Base-by-base conservation (phyloP, 2,888 invertebrate genomes). In the Leptarthrus brevirostris region DNA sequence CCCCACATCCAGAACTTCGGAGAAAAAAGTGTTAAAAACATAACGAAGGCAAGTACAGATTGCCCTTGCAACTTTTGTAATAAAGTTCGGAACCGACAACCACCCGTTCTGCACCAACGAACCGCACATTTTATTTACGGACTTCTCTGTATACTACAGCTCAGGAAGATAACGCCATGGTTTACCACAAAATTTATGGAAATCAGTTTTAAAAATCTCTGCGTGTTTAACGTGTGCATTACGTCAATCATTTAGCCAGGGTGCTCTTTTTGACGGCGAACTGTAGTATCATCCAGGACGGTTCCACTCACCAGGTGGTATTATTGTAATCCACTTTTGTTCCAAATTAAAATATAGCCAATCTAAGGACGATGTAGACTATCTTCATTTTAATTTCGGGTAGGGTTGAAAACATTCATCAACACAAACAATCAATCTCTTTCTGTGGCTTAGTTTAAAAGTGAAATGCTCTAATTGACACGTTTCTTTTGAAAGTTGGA, bases 151-250 rank as follows among this genome's bases (percentile, higher is more conserved):
- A n/a, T 30, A 64, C 64, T 64, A 16, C 14, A 14, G 47, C 2
- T 64, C 24, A 47, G 22, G 44, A 64, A 22, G 64, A 64, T 64
- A 64, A 64, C 44, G 44, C 47, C 36, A 14, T 40, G 64, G 44
- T 24, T 64, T 64, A 64, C 44, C 24, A 22, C 47, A 24, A 24
- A 44, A 64, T 47, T 64, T 64, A 64, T 24, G 47, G 36, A 44
- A 64, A 64, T 64, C 64, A 47, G 64, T 14, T 64, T 64, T 64
- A 20, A 64, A 64, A 64, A 64, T 64, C 24, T 24, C 14, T 24
- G 22, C 14, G 14, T 47, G 26, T 22, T 64, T 47, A 47, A 64
- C 24, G 44, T 47, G 26, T 40, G 44, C 64, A 64, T 47, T 47
- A 47, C 16, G 64, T 64, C 64, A 64, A 64, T 64, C 64, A 64